phyloP scores from a whole-genome alignment of 2,113 vertebrate genomes.

The Chaetodon auriga region DNA sequence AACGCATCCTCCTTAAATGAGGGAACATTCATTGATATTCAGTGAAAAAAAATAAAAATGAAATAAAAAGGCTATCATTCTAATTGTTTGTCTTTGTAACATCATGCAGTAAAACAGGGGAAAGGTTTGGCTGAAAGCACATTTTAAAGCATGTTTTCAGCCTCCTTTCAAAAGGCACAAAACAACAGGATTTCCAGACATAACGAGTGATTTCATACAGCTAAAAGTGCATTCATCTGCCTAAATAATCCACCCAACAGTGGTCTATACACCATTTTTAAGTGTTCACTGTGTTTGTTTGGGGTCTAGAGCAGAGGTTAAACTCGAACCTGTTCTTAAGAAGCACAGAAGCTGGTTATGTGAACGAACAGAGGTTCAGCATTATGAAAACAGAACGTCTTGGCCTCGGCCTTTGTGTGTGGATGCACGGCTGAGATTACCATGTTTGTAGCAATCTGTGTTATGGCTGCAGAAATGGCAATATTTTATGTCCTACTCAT shows the following conservation, averaged over 20 bases:
- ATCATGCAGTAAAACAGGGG: neutral
- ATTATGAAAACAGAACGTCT: neutral
- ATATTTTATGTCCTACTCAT: neutral
- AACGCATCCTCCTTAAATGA: neutral
- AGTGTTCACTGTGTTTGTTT: neutral
- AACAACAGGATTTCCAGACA: neutral
- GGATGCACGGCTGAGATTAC: neutral
- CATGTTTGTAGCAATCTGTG: neutral
- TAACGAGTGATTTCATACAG: neutral
- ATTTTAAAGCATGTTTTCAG: neutral
- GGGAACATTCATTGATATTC: neutral
- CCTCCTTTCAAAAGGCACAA: neutral
- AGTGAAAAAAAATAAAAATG: neutral
- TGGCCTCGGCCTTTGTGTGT: neutral
- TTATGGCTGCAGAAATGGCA: neutral
- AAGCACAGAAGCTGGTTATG: too few relatives aligned
- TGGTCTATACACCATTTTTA: neutral
- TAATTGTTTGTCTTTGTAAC: neutral
- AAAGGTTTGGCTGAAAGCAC: neutral
- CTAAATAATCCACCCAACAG: too few relatives aligned
- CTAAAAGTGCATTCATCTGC: neutral
- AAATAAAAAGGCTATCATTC: neutral
- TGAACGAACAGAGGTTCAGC: neutral
- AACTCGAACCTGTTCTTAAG: neutral
- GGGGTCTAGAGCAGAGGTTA: too few relatives aligned